Evolutionary conservation across 2,888 invertebrate species (phyloP), one percentile per base, ranked within the genome.

Genomic region (Tigriopus californicus): DNA sequence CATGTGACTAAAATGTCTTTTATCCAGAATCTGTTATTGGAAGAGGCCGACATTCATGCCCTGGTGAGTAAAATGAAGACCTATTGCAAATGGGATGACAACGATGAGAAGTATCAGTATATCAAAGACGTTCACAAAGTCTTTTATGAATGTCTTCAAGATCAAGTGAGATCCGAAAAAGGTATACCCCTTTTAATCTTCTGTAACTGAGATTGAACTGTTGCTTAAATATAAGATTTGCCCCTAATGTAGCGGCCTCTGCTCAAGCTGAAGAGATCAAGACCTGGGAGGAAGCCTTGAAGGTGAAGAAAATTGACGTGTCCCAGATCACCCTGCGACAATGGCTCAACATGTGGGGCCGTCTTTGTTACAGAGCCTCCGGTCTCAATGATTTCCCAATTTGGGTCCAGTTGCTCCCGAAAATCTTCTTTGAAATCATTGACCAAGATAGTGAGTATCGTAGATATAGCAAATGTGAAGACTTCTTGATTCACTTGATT

Each of bases 261-360:
- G 44, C 44, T 44, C 24, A 53, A 18, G 54, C 24, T 33, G 24
- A 33, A 6, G 54, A 33, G 33, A 33, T 33, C 40, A 33, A 15
- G n/a, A 53, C 25, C 33, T 53, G 54, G 54, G 54, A 53, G n/a
- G 54, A 53, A 40, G 54, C 54, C 3, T 33, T 53, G 33, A 53
- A 53, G 40, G 33, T 40, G 3, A 25, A 40, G 4, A 33, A 51
- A 46, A 15, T 47, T 18, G n/a, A 44, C 11, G 44, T 56, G 48
- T 15, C 13, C 11, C 18, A n/a, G 4, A 46, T 58, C 49, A 53
- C 52, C 33, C 13, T 51, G 52, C 22, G 25, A 12, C 22, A 22
- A 13, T 58, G 58, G 58, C 33, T 58, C 13, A 58, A 58, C 51
- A 58, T 58, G 58, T 58, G 58, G 58, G 58, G 46, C 3, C 11